Evolutionary conservation across 1,140 invertebrate genomes (phyloP), one percentile per base, ranked within the genome.

Genomic region (Amyelois transitella): DNA sequence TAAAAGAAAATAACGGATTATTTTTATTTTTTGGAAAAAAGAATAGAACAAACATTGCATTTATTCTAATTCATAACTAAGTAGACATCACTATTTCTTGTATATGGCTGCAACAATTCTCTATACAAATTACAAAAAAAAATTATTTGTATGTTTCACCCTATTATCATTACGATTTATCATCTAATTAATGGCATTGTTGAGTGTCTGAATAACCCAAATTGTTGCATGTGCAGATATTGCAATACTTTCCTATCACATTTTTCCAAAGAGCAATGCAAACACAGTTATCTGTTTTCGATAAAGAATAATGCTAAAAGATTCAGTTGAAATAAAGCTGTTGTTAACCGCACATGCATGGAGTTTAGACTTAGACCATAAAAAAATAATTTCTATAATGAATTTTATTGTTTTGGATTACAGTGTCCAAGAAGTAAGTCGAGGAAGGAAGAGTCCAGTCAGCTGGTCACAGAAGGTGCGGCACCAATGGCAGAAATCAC

Each of bases 391-490:
- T 4, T 32, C 17, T 38, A 14, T 38, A 38, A 38, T 38, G 32
- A 38, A 38, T 38, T 38, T 12, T 38, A 3, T 38, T 14, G 12
- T 19, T 2, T 7, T 45, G 18, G 10, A 57, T 75, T 81, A 44
- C 67, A 89, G 88, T 48, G 80, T 88, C 5, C 75, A 77, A 6
- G 88, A 88, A 55, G 75, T 78, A 32, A 82, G 82, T 59, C 72
- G 81, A 10, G 80, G 77, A 6, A 77, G 80, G 52, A 88, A 86
- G 25, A 87, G 87, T 63, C 86, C 85, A 0, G 69, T 87, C 10
- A 88, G 85, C 66, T 89, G 88, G 88, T 88, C 87, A 32, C 84
- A 88, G 64, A 89, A 89, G 70, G 87, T 89, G n/a, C 58, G 88
- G 19, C 78, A 89, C 55, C 88, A 88, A 20, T 83, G 86, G 86